These are phyloP conservation scores for Diabrotica virgifera DNA, from an alignment of 1,140 invertebrate genomes.

Conservation along the genomic window DNA sequence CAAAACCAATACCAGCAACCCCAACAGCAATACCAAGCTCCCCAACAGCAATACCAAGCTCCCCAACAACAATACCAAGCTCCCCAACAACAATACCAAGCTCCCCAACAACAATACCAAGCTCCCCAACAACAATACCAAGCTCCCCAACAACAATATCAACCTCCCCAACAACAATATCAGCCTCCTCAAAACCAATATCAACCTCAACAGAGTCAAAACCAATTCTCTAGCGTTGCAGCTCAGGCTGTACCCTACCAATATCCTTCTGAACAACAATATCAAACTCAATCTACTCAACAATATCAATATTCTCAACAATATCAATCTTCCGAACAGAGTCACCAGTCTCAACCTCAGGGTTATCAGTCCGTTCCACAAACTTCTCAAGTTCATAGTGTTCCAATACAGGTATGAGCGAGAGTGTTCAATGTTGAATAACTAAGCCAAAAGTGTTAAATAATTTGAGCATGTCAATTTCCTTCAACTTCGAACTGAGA, in stretches of 20 bases:
- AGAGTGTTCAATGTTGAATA: not conserved
- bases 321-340: constrained; percentile 24
- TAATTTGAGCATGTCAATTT: too few relatives aligned
- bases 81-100: constrained; percentile 36
- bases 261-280: constrained; percentile 37
- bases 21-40: too few relatives aligned
- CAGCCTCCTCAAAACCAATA: constrained; percentile 19
- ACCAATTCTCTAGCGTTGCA: constrained; percentile 34
- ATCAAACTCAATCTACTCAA: constrained; percentile 35
- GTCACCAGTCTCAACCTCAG: constrained; percentile 28
- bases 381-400: not conserved
- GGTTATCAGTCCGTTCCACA: constrained; percentile 34
- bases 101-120: constrained; percentile 19
- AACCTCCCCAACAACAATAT: constrained; percentile 28
- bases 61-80: too few relatives aligned
- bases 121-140: constrained; percentile 20
- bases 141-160: constrained; percentile 25
- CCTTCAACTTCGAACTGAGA: too few relatives aligned
- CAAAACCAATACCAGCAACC: constrained; percentile 38
- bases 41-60: too few relatives aligned
- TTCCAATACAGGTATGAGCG: not conserved
- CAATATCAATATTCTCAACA: constrained; percentile 41
- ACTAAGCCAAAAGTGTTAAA: too few relatives aligned
- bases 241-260: constrained; percentile 22
- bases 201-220: constrained; percentile 37